A percentile compares a stretch with the other conserved stretches of the same genome.
Evolutionary conservation across 2,888 invertebrate genomes (phyloP).

Genomic region (Drosophila acutilabella): DNA sequence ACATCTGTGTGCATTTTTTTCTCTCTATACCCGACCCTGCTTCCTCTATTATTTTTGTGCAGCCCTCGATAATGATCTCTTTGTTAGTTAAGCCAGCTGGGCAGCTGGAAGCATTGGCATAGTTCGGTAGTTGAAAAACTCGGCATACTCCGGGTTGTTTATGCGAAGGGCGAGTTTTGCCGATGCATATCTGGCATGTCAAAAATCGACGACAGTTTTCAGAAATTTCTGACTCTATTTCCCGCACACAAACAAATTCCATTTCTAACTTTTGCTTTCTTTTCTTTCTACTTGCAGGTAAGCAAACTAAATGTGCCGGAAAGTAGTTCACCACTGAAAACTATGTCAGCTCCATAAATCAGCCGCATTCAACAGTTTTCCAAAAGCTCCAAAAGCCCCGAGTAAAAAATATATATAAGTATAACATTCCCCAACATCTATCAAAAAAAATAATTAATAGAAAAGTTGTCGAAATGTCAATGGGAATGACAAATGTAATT

Average conservation of each 20-base stretch:
- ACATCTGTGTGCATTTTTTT: slow-evolving; percentile 80
- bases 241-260: slow-evolving; percentile 14
- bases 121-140: slow-evolving; percentile 20
- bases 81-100: slow-evolving; percentile 59
- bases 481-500: slow-evolving; percentile 78
- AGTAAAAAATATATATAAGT: neutral
- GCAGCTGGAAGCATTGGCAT: slow-evolving; percentile 20
- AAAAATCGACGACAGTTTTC: slow-evolving; percentile 59
- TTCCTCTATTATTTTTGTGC: slow-evolving; percentile 33
- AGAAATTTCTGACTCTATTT: slow-evolving; percentile 1
- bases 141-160: slow-evolving; percentile 35
- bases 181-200: slow-evolving; percentile 78
- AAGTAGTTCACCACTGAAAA: slow-evolving; percentile 52
- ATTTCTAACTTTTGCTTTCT: slow-evolving; percentile 20
- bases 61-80: slow-evolving; percentile 73
- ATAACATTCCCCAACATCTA: slow-evolving; percentile 59
- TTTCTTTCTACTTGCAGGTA: slow-evolving; percentile 47
- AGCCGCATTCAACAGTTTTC: slow-evolving; percentile 61
- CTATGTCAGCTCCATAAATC: slow-evolving; percentile 75
- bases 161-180: slow-evolving; percentile 22
- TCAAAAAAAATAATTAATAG: slow-evolving; percentile 78
- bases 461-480: slow-evolving; percentile 80
- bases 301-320: slow-evolving; percentile 61
- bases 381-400: slow-evolving; percentile 10
- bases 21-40: too few species aligned